Evolutionary conservation across 2,797 vertebrate genomes (phyloP), one percentile per base, ranked within the genome.

Genomic region (Fistularia tabacaria): DNA sequence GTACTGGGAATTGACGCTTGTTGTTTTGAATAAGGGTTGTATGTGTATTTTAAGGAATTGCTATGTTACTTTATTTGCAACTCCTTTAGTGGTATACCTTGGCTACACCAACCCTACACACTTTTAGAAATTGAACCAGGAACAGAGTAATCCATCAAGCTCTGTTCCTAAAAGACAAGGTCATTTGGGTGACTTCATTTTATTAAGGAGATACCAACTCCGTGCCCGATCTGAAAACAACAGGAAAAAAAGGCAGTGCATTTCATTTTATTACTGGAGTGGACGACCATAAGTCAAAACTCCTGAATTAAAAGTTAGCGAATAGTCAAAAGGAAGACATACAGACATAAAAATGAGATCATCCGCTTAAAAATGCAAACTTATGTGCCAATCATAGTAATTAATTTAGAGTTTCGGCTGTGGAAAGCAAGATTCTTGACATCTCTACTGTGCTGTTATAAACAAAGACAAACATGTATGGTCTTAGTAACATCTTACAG

Each of bases 91-190:
- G 25, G 38, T 15, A 50, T 39, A 51, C 10, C 46, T 54, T 36
- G 7, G 10, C 8, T 41, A 46, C 38, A 37, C 39, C n/a, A 1
- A 25, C 10, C 8, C 14, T 10, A 50, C 14, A 38, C 36, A 40
- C 38, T 42, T 51, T 48, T 8, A 49, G 45, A 65, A 73, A 66
- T 43, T 47, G 48, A 60, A 62, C 46, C 25, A 38, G 54, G 7
- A 46, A 54, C 55, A 45, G 56, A 54, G 73, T 59, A 51, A 76
- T 86, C 69, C 52, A 71, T 74, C 69, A 82, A 38, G 9, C 58
- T 38, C 14, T 15, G 40, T 36, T 10, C 46, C 42, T 49, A 57
- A 57, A 58, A 36, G 51, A 76, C 74, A 76, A 71, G 67, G 75
- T 73, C 48, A 62, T 63, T 68, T 56, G 14, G 44, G 55, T 68